Evolutionary conservation across 2,888 invertebrate genomes (phyloP).

Genomic region (Agrotis exclamationis): DNA sequence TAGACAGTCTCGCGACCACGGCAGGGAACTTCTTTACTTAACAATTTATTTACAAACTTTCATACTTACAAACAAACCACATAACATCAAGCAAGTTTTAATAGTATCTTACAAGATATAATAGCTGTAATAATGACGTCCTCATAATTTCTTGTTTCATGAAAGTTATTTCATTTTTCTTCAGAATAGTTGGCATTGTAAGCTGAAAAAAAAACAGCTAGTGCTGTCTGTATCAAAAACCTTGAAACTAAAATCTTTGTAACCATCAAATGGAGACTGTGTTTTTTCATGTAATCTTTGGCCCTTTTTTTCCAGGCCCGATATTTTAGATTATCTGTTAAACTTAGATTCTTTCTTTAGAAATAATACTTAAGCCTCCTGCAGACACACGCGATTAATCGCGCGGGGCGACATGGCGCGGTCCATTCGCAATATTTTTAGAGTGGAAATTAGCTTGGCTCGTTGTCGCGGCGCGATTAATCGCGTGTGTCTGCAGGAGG

Average conservation of each 20-base stretch:
- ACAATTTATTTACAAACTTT: conserved; percentile 18
- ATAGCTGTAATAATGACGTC: background rate
- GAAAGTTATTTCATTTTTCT: conserved; percentile 12
- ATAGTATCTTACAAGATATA: background rate
- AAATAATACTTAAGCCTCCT: too few species aligned
- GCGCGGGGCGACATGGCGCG: too few species aligned
- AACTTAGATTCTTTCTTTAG: too few species aligned
- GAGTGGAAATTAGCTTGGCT: too few species aligned
- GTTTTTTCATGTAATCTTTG: background rate
- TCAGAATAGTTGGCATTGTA: background rate
- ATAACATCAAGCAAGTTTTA: conserved; percentile 1
- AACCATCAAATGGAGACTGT: background rate
- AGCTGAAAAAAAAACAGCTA: background rate
- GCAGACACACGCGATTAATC: too few species aligned
- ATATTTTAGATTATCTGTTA: too few species aligned
- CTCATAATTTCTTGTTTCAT: conserved; percentile 8
- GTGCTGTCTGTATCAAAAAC: conserved; percentile 1
- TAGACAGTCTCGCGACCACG: too few species aligned
- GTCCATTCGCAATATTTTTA: too few species aligned
- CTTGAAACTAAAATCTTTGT: background rate
- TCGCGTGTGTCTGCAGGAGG: too few species aligned
- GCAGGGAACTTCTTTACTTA: too few species aligned
- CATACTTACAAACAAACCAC: background rate
- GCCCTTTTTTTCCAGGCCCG: background rate
- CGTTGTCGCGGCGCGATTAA: too few species aligned